phyloP scores from a whole-genome alignment of 2,797 vertebrate genomes.

The Etheostoma perlongum region DNA sequence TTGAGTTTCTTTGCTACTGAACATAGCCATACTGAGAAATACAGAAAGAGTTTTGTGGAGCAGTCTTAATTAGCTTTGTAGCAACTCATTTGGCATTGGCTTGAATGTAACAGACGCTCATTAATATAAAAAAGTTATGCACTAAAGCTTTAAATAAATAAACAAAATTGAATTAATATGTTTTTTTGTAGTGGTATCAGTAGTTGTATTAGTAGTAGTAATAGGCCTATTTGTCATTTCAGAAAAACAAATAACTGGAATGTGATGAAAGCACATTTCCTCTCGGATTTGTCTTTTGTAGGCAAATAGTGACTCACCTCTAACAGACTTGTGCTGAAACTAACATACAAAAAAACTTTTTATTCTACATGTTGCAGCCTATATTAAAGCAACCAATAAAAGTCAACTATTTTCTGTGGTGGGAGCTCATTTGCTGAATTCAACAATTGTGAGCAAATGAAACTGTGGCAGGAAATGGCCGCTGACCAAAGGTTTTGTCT shows the following conservation, averaged over 20 bases:
- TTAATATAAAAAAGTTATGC: too few relatives aligned
- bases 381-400: neutral
- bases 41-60: too few relatives aligned
- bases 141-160: too few relatives aligned
- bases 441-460: slow-evolving; percentile 30
- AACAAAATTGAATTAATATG: neutral
- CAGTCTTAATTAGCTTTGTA: too few relatives aligned
- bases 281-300: slow-evolving; percentile 14
- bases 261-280: neutral
- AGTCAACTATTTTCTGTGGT: neutral
- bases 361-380: neutral
- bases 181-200: neutral
- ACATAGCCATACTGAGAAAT: too few relatives aligned
- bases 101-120: too few relatives aligned
- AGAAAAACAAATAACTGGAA: neutral
- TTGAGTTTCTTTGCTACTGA: too few relatives aligned
- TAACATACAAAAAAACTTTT: neutral
- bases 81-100: too few relatives aligned
- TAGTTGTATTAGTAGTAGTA: neutral
- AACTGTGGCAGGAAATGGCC: slow-evolving; percentile 23
- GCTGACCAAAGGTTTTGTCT: slow-evolving; percentile 76
- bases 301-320: slow-evolving; percentile 19
- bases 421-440: neutral
- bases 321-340: neutral
- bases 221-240: neutral